Percentiles rank a stretch among this genome's conserved stretches.
Evolutionary conservation across 2,113 vertebrate species (phyloP).

Genomic region (Podilymbus podiceps): DNA sequence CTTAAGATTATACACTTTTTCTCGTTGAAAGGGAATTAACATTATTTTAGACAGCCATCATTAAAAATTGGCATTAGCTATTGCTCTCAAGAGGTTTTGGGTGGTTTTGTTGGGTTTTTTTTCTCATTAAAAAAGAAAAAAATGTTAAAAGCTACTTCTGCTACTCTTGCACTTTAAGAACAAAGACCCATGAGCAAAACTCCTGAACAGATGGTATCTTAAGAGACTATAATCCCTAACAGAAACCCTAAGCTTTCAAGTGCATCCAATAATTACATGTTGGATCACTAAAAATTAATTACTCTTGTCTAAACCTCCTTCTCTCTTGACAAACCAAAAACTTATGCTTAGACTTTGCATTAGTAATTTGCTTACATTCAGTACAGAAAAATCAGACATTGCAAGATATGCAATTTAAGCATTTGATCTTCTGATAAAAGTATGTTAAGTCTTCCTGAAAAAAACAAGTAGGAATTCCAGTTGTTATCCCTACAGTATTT

Average conservation of each 20-base stretch:
- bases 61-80: background rate
- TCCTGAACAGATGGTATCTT: conserved; percentile 5
- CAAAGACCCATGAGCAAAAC: background rate
- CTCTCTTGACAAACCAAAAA: background rate
- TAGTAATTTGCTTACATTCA: background rate
- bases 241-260: conserved; percentile 12
- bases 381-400: background rate
- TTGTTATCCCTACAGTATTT: background rate
- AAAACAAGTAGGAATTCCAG: background rate
- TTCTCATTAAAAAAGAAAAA: background rate
- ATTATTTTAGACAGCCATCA: background rate
- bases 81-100: background rate
- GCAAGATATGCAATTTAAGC: background rate
- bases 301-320: background rate
- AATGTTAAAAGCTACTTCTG: background rate
- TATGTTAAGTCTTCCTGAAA: background rate
- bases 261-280: background rate
- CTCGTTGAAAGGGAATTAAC: background rate
- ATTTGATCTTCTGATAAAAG: background rate
- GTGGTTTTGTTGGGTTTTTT: no score
- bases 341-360: background rate
- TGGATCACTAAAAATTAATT: background rate
- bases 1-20: background rate
- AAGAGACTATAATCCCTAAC: background rate
- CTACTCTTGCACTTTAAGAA: background rate